Percentiles rank a stretch among this genome's conserved stretches.
phyloP scores from a whole-genome alignment of 2,888 invertebrate species.

The Pyralis farinalis region DNA sequence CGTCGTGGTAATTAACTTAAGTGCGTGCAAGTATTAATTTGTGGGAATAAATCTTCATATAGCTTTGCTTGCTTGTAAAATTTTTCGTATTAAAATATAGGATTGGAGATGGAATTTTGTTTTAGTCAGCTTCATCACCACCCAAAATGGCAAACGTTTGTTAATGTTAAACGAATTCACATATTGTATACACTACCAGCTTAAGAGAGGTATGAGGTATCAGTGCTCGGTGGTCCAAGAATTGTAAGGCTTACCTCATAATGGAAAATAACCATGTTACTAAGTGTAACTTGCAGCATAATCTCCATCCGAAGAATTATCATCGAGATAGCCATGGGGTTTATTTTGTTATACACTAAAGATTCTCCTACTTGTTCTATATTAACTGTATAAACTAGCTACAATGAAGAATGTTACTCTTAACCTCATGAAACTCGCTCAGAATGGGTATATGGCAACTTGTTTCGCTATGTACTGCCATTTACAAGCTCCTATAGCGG shows the following conservation, averaged over 20 bases:
- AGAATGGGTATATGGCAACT: too few relatives aligned
- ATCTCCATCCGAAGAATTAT: not conserved
- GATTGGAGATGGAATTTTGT: not conserved
- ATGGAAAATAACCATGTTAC: too few relatives aligned
- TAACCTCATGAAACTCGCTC: too few relatives aligned
- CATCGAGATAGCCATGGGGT: not conserved
- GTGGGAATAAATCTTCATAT: too few relatives aligned
- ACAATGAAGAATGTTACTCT: too few relatives aligned
- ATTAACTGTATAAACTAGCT: too few relatives aligned
- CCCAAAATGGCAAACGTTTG: constrained; percentile 9
- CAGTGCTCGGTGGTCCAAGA: constrained; percentile 17
- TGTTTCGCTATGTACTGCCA: too few relatives aligned
- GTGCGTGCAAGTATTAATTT: too few relatives aligned
- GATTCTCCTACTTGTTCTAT: too few relatives aligned
- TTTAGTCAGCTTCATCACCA: constrained; percentile 10
- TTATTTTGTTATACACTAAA: not conserved
- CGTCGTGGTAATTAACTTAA: too few relatives aligned
- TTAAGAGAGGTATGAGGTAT: constrained; percentile 16
- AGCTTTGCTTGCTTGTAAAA: too few relatives aligned
- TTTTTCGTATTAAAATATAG: not conserved
- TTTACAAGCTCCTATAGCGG: too few relatives aligned
- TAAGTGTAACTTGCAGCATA: not conserved
- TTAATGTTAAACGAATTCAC: constrained; percentile 17
- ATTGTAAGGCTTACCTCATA: constrained; percentile 14
- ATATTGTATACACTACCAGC: constrained; percentile 12